Evolutionary conservation across 2,113 vertebrate species (phyloP).

Genomic region (Grantiella picta): DNA sequence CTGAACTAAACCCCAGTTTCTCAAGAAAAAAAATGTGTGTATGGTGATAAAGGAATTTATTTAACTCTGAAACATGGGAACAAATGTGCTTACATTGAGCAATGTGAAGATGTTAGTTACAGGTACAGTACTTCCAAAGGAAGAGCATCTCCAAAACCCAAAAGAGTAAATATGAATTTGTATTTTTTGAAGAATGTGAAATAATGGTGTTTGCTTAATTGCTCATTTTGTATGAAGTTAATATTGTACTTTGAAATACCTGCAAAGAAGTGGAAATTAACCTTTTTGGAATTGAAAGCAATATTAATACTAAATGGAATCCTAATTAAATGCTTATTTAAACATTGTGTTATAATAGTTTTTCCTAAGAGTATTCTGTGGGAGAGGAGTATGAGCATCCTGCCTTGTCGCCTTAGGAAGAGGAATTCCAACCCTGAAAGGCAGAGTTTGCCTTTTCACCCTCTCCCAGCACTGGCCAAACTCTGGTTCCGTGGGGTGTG

Average conservation of each 20-base stretch:
- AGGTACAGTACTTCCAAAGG: slow-evolving; percentile 90
- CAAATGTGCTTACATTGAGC: slow-evolving; percentile 78
- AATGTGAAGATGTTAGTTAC: slow-evolving; percentile 80
- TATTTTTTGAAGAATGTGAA: slow-evolving; percentile 98
- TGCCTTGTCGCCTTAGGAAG: not conserved
- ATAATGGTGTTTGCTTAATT: slow-evolving; percentile 88
- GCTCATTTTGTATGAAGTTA: slow-evolving; percentile 96
- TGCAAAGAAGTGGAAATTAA: slow-evolving; percentile 84
- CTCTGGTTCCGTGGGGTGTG: not conserved
- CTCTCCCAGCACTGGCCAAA: not conserved
- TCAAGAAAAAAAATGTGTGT: slow-evolving; percentile 69
- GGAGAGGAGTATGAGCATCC: not conserved
- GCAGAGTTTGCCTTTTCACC: not conserved
- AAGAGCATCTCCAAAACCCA: slow-evolving; percentile 86
- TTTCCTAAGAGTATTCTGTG: not conserved
- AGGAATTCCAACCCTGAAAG: not conserved
- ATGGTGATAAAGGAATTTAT: slow-evolving; percentile 70
- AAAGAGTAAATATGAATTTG: slow-evolving; percentile 88
- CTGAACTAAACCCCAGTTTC: slow-evolving; percentile 44
- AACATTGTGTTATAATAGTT: slow-evolving; percentile 62
- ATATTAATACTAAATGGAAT: slow-evolving; percentile 94
- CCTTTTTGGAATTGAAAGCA: slow-evolving; percentile 95
- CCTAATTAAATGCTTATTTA: slow-evolving; percentile 87
- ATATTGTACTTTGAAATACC: slow-evolving; percentile 88
- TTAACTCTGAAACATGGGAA: slow-evolving; percentile 77